Conservation (phyloP, 2,113 vertebrate genomes). For the Enhydra lutris region DNA sequence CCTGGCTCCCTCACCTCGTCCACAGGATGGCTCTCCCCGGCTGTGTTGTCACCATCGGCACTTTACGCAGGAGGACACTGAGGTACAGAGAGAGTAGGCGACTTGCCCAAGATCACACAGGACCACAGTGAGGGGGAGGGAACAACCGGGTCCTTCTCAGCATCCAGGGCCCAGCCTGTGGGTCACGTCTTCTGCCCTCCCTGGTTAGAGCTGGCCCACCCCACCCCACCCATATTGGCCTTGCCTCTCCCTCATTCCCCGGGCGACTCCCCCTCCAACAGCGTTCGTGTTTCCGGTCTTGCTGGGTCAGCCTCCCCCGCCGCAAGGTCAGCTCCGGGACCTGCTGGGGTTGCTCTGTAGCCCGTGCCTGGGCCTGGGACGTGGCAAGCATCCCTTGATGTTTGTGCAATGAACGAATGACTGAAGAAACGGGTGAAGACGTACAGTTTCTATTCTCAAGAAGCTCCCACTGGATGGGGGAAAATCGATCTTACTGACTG, state of each 20-base stretch:
- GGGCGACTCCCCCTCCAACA: rapidly evolving
- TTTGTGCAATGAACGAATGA: background rate
- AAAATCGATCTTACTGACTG: rapidly evolving
- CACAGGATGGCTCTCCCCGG: rapidly evolving
- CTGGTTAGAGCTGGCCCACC: background rate
- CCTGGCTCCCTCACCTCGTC: rapidly evolving
- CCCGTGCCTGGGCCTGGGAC: background rate
- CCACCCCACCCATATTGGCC: rapidly evolving
- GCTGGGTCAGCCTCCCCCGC: background rate
- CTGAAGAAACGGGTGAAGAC: rapidly evolving
- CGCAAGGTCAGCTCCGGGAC: background rate
- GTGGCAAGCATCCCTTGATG: rapidly evolving
- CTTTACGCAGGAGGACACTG: rapidly evolving
- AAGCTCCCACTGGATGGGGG: background rate
- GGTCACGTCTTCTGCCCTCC: background rate
- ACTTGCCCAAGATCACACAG: background rate
- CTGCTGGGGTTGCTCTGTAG: background rate
- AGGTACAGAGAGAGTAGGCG: background rate
- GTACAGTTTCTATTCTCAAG: rapidly evolving
- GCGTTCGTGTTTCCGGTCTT: rapidly evolving
- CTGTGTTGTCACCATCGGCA: rapidly evolving
- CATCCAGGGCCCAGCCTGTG: background rate
- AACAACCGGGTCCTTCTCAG: background rate
- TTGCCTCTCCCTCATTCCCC: rapidly evolving
- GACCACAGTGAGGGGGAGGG: rapidly evolving